Base-by-base conservation (phyloP, 2,888 invertebrate species). In the Prosapia bicincta region DNA sequence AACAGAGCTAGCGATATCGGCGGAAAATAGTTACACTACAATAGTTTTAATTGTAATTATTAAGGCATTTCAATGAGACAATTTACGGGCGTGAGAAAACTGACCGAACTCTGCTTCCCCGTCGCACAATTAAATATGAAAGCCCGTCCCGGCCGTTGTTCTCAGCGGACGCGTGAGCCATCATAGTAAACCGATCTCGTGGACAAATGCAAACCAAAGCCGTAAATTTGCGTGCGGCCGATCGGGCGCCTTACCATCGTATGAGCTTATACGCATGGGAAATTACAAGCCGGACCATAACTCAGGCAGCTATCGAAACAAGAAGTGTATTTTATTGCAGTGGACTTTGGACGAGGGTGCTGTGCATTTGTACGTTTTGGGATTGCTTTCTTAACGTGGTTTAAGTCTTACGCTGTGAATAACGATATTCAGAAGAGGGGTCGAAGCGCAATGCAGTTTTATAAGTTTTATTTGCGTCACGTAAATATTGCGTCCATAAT, bases 241-340 rank as follows among this genome's bases (percentile, higher is more conserved):
- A 20, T 54, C 38, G 54, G 20, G 20, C 54, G 54, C 54, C 54
- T 54, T 20, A 72, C 65, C 72, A 72, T 25, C 38, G 70, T 72
- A 72, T 72, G 72, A 72, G 66, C 24, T 66, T 72, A 72, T 72
- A 72, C 72, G 72, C 72, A 72, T 72, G 72, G 72, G 72, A 72
- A 72, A 72, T 72, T 72, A 72, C 72, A 30, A 24, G 72, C 66
- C 72, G 20, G 72, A 23, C 72, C 66, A 72, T 72, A 72, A 72
- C 66, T 72, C 66, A 72, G 66, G 30, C 28, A 66, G 54, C 54
- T 54, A 54, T 54, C 54, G 54, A 65, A 72, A 72, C 72, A 72
- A 72, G 72, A 72, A 66, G 65, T 72, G 72, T 72, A 72, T 66
- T 72, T 72, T 72, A 72, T 72, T 72, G 72, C 66, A 30, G 66